These are phyloP conservation scores for Saguinus midas DNA, from an alignment of 2,113 vertebrate species.

Conservation along the genomic window DNA sequence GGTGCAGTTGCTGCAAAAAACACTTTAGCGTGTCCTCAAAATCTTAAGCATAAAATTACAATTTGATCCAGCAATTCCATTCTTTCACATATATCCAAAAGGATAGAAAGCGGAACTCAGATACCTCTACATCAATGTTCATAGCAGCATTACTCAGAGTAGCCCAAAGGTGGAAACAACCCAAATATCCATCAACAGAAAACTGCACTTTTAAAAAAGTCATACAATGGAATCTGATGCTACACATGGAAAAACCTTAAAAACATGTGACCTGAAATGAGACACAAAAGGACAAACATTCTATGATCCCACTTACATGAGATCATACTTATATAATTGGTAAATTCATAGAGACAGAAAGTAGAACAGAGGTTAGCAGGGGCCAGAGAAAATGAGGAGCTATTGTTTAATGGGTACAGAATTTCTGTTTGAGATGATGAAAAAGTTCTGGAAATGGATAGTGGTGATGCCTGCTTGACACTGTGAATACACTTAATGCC, in stretches of 20 bases:
- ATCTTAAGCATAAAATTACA: not conserved
- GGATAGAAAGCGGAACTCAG: not conserved
- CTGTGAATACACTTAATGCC: not conserved
- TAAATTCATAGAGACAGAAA: not conserved
- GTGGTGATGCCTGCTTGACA: not conserved
- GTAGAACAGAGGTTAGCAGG: not conserved
- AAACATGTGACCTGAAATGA: not conserved
- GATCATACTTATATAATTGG: not conserved
- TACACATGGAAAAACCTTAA: not conserved
- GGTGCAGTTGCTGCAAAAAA: not conserved
- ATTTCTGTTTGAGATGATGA: not conserved
- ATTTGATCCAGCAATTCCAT: not conserved
- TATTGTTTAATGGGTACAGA: not conserved
- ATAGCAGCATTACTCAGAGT: not conserved
- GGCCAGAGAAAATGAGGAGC: not conserved
- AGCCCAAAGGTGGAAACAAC: not conserved
- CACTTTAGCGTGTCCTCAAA: not conserved
- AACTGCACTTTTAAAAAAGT: not conserved
- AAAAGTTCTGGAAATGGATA: not conserved
- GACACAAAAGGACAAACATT: not conserved
- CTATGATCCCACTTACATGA: not conserved
- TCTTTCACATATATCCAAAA: not conserved
- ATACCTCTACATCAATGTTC: not conserved
- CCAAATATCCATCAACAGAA: not conserved
- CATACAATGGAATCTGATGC: no score